Evolutionary conservation across 2,888 invertebrate genomes (phyloP), one percentile per base, ranked within the genome.

Genomic region (Acanthosepion pharaonis): DNA sequence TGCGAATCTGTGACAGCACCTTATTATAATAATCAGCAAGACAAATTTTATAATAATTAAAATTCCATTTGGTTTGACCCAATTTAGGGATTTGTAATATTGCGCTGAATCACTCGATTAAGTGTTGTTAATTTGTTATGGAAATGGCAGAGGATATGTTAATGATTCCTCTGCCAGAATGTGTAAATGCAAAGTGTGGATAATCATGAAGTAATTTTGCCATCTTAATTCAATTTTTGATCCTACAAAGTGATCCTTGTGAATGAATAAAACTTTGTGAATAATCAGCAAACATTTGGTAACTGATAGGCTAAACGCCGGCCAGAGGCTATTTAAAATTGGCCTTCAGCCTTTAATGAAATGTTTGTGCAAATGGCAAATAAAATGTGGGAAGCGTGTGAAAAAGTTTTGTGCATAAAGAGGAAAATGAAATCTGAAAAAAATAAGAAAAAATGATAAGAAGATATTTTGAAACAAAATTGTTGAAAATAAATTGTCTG

Each of bases 121-220:
- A 78, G 78, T 78, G n/a, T n/a, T 18, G n/a, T 78, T 78, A 78
- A 78, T 78, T 78, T 78, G n/a, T 33, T 33, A 78, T 78, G 78
- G 78, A 78, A 78, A 78, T 78, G 78, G 78, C 78, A 78, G n/a
- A 78, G n/a, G n/a, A 78, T 78, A 78, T 78, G 78, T 23, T n/a
- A 78, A 78, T 78, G 9, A 78, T 4, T 11, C 78, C 20, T n/a
- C 15, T n/a, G 42, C 42, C 15, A 78, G 78, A 78, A 78, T 78
- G 78, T 5, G 15, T 33, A 78, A 78, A 78, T 78, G 78, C 78
- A 78, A 78, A 78, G 78, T n/a, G 33, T 33, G n/a, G n/a, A 78
- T 78, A 78, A 78, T 78, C 78, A 33, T 78, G 78, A 78, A 78
- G 78, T 33, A 78, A 78, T 78, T 78, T n/a, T 11, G n/a, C 78